Evolutionary conservation across 92 coral and sea anemone genomes (phyloP).

Genomic region (Pocillopora grandis): DNA sequence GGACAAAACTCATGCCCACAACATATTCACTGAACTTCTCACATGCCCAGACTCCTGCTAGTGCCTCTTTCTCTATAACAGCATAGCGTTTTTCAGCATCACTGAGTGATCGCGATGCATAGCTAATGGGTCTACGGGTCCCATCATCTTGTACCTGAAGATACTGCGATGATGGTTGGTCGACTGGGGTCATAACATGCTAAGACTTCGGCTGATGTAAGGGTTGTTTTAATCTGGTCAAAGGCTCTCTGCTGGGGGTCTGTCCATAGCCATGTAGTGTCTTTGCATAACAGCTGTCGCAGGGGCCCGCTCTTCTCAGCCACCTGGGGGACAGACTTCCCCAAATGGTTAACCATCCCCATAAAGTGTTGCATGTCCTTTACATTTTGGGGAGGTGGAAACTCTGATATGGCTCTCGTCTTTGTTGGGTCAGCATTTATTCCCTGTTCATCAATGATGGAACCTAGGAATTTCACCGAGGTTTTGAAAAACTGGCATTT

Average conservation of each 20-base stretch:
- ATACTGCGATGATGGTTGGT: constrained; percentile 59
- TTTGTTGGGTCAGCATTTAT: constrained; percentile 57
- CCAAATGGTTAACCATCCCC: constrained; percentile 55
- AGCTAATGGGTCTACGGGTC: constrained; percentile 53
- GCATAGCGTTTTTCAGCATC: constrained; percentile 63
- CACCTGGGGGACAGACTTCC: constrained; percentile 33
- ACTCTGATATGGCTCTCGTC: constrained; percentile 51
- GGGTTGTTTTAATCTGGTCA: constrained; percentile 29
- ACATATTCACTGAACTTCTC: constrained; percentile 54
- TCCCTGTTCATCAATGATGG: constrained; percentile 49
- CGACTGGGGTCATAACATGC: constrained; percentile 46
- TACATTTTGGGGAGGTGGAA: constrained; percentile 39
- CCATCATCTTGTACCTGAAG: constrained; percentile 61
- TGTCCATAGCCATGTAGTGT: constrained; percentile 38
- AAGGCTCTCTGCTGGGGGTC: constrained; percentile 45
- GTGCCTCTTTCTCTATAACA: constrained; percentile 56
- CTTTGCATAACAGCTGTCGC: constrained; percentile 33
- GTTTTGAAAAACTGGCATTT: constrained; percentile 58
- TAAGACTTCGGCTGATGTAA: constrained; percentile 19
- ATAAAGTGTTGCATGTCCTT: constrained; percentile 41
- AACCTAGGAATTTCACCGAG: constrained; percentile 58
- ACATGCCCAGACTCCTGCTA: constrained; percentile 59
- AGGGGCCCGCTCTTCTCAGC: constrained; percentile 44
- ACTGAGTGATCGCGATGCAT: constrained; percentile 64
- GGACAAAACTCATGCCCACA: constrained; percentile 42